A percentile compares a stretch with the other conserved stretches of the same genome.
phyloP scores from a whole-genome alignment of 2,113 vertebrate species.

The Tupaia chinensis region DNA sequence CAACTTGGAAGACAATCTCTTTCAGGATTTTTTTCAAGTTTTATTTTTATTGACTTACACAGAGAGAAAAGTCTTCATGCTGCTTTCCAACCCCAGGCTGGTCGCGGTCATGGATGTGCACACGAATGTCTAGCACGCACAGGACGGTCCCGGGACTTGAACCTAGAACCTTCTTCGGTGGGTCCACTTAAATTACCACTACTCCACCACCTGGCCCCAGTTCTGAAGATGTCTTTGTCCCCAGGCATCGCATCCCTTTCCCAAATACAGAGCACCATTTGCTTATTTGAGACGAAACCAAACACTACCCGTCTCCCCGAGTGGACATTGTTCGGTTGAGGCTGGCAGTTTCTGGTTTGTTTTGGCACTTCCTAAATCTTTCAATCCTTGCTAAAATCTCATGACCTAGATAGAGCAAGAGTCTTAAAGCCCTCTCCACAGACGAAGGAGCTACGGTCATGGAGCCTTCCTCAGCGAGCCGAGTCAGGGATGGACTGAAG shows the following conservation, averaged over 20 bases:
- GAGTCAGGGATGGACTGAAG: not conserved
- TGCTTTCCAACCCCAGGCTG: too few species aligned
- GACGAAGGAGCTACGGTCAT: not conserved
- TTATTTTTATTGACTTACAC: not conserved
- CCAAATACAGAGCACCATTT: not conserved
- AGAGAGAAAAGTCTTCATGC: too few species aligned
- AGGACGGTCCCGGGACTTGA: too few species aligned
- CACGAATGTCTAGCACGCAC: too few species aligned
- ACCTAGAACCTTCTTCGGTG: too few species aligned
- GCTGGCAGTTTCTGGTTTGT: not conserved
- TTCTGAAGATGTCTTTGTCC: not conserved
- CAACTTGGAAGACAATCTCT: conserved; percentile 17
- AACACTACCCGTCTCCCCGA: not conserved
- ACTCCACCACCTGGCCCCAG: too few species aligned
- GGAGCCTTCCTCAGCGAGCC: not conserved
- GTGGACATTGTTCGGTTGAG: not conserved
- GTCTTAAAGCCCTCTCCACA: not conserved
- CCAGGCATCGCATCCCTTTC: not conserved
- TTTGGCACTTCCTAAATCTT: conserved; percentile 46
- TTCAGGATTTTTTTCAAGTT: not conserved
- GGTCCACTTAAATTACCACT: too few species aligned
- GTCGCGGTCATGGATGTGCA: too few species aligned
- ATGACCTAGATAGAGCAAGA: not conserved
- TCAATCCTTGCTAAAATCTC: not conserved
- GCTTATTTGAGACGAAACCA: not conserved